Percentiles rank a stretch among this genome's conserved stretches.
phyloP scores from a whole-genome alignment of 2,888 invertebrate species.

The Dendrolimus houi region DNA sequence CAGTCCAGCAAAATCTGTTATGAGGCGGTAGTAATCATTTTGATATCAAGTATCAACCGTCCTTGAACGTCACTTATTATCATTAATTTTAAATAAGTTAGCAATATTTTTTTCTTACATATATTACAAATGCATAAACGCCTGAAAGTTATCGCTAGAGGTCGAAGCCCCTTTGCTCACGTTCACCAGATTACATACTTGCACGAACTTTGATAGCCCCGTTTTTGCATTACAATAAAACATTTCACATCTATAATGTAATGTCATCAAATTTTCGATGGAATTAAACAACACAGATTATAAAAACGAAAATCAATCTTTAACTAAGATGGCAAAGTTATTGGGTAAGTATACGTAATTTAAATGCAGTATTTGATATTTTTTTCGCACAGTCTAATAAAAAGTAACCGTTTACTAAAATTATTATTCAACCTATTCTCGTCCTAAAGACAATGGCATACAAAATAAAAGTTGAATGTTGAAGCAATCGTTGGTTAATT shows the following conservation, averaged over 20 bases:
- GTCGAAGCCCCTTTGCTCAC: slow-evolving; percentile 60
- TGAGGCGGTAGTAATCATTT: too few relatives aligned
- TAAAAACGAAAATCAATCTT: too few relatives aligned
- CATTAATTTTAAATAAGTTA: too few relatives aligned
- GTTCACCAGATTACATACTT: slow-evolving; percentile 51
- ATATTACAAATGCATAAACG: slow-evolving; percentile 4
- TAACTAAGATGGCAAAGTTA: too few relatives aligned
- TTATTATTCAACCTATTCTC: neutral
- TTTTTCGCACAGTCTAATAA: neutral
- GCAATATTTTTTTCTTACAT: too few relatives aligned
- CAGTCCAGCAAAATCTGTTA: too few relatives aligned
- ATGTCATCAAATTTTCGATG: too few relatives aligned
- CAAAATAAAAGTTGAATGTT: slow-evolving; percentile 14
- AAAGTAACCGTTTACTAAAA: neutral
- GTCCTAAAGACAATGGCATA: slow-evolving; percentile 32
- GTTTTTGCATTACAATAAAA: slow-evolving; percentile 28
- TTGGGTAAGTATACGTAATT: neutral
- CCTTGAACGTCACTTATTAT: too few relatives aligned
- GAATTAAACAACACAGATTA: too few relatives aligned
- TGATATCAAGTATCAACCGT: too few relatives aligned
- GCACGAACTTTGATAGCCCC: slow-evolving; percentile 57
- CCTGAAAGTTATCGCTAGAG: slow-evolving; percentile 51
- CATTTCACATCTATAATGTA: too few relatives aligned
- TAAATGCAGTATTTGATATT: neutral
- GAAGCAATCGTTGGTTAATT: slow-evolving; percentile 66